Evolutionary conservation across 2,113 vertebrate genomes (phyloP).

Genomic region (Cnemophilus loriae): DNA sequence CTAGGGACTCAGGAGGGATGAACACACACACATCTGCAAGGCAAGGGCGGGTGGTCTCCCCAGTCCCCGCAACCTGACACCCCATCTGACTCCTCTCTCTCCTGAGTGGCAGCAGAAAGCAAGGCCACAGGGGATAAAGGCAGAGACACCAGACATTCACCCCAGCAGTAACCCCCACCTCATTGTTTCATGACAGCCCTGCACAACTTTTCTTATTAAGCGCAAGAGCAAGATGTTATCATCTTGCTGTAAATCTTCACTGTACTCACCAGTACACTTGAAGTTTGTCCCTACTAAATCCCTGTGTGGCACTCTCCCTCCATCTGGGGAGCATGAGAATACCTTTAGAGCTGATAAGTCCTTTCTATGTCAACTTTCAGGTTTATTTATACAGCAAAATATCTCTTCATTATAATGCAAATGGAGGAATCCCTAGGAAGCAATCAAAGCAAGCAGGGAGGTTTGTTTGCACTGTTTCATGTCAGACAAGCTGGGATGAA

Average conservation of each 20-base stretch:
- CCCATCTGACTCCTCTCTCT: not conserved
- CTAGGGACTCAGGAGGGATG: not conserved
- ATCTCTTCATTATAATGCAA: not conserved
- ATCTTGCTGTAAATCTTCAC: not conserved
- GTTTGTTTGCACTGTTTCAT: not conserved
- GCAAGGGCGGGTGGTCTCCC: not conserved
- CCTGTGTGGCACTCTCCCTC: not conserved
- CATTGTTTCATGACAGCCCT: not conserved
- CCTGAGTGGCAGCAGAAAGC: not conserved
- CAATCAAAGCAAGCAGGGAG: not conserved
- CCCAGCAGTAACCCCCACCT: not conserved
- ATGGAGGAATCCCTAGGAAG: not conserved
- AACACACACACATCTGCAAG: not conserved
- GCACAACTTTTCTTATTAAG: not conserved
- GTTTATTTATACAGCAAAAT: slow-evolving; percentile 7
- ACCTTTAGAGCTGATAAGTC: not conserved
- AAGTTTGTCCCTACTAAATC: not conserved
- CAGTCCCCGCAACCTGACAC: not conserved
- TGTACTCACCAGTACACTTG: not conserved
- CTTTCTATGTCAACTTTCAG: not conserved
- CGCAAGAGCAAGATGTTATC: not conserved
- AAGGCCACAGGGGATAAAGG: not conserved
- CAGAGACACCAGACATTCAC: not conserved
- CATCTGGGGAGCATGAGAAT: not conserved
- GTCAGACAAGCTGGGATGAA: not conserved